Percentiles rank a stretch among this genome's conserved stretches.
phyloP scores from a whole-genome alignment of 2,113 vertebrate genomes.

The Monopterus albus region DNA sequence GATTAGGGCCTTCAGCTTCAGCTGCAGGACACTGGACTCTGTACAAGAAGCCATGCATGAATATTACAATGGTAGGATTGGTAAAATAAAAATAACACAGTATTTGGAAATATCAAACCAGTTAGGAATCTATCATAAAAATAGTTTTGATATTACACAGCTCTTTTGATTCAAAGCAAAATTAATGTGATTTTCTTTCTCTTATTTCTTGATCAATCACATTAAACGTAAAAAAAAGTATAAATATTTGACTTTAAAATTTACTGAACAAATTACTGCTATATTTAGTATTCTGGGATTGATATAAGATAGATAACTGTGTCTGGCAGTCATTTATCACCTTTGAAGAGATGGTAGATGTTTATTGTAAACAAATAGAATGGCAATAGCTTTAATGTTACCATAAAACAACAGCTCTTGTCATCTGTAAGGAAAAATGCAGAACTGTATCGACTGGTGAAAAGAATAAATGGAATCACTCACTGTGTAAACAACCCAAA shows the following conservation, averaged over 20 bases:
- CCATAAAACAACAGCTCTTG: not conserved
- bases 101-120: too few species aligned
- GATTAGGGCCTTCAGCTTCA: constrained; percentile 96
- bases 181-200: too few species aligned
- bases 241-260: too few species aligned
- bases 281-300: too few species aligned
- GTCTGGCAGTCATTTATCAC: not conserved
- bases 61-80: not conserved
- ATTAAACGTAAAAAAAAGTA: too few species aligned
- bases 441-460: not conserved
- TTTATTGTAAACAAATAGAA: not conserved
- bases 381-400: not conserved
- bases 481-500: constrained; percentile 10
- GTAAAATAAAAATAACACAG: too few species aligned
- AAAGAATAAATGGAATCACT: not conserved
- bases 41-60: not conserved
- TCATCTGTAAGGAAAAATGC: not conserved
- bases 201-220: too few species aligned
- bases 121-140: too few species aligned
- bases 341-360: not conserved
- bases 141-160: too few species aligned
- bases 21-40: constrained; percentile 89
- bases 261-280: too few species aligned
- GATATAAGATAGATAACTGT: too few species aligned
- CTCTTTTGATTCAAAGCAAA: too few species aligned